Evolutionary conservation across 2,113 vertebrate species (phyloP).

Genomic region (Lophotis ruficrista): DNA sequence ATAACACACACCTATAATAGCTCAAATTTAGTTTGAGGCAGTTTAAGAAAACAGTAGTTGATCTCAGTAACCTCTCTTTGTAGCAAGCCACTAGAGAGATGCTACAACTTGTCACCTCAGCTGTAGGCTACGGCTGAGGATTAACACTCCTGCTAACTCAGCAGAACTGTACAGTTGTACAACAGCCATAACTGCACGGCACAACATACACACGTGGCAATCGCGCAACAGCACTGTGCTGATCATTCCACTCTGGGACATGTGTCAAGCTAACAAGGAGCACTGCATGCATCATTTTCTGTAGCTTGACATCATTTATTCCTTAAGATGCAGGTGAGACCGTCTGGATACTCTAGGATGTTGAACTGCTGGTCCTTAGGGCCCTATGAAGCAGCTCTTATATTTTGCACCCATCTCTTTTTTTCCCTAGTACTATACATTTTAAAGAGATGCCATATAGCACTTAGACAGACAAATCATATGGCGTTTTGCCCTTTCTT

Average conservation of each 20-base stretch:
- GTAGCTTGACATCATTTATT: constrained; percentile 42
- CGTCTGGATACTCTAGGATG: constrained; percentile 21
- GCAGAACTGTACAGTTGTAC: neutral
- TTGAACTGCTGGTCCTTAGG: constrained; percentile 54
- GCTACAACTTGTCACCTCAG: neutral
- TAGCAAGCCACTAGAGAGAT: neutral
- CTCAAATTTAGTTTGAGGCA: neutral
- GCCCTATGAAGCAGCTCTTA: constrained; percentile 59
- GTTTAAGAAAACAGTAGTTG: neutral
- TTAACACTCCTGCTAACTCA: neutral
- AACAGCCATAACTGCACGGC: neutral
- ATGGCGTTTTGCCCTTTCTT: constrained; percentile 56
- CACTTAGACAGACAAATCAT: constrained; percentile 52
- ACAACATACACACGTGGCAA: neutral
- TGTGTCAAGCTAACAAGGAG: neutral
- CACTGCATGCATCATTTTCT: neutral
- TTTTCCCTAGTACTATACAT: neutral
- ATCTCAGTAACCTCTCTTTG: neutral
- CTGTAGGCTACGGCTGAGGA: neutral
- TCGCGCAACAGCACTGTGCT: neutral
- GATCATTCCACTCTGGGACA: neutral
- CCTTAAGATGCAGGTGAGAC: constrained; percentile 1
- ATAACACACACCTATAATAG: neutral
- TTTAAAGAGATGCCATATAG: constrained; percentile 64
- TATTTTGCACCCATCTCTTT: constrained; percentile 38